Conservation (phyloP, 2,888 invertebrate genomes). For the Achlya flavicornis region DNA sequence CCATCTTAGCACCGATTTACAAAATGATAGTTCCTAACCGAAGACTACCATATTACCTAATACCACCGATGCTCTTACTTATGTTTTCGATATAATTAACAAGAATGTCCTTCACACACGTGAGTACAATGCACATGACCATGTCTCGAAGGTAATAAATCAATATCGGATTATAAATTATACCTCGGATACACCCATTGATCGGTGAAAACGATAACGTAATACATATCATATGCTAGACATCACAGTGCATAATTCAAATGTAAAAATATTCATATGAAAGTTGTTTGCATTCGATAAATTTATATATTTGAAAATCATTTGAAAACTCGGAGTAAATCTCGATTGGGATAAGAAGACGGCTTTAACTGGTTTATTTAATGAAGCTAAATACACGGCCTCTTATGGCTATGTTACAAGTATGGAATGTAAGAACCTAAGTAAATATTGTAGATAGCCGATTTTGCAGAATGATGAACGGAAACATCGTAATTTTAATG, state of each 20-base stretch:
- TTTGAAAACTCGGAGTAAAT: not conserved
- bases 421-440: too few relatives aligned
- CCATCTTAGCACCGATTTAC: not conserved
- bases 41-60: too few relatives aligned
- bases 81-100: not conserved
- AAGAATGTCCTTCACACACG: too few relatives aligned
- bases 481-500: too few relatives aligned
- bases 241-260: not conserved
- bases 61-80: not conserved
- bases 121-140: not conserved
- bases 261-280: conserved; percentile 11
- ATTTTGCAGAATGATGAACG: too few relatives aligned
- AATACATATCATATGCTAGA: not conserved
- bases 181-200: not conserved
- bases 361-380: too few relatives aligned
- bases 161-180: not conserved
- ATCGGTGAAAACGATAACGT: not conserved
- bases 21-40: too few relatives aligned
- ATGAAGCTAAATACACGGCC: too few relatives aligned
- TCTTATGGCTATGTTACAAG: too few relatives aligned
- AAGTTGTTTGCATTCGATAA: not conserved
- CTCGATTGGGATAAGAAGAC: too few relatives aligned
- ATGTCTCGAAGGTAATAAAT: not conserved
- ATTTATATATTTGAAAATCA: not conserved
- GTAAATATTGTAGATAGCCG: too few relatives aligned